Conservation (phyloP, 2,113 vertebrate species). For the Solea solea region DNA sequence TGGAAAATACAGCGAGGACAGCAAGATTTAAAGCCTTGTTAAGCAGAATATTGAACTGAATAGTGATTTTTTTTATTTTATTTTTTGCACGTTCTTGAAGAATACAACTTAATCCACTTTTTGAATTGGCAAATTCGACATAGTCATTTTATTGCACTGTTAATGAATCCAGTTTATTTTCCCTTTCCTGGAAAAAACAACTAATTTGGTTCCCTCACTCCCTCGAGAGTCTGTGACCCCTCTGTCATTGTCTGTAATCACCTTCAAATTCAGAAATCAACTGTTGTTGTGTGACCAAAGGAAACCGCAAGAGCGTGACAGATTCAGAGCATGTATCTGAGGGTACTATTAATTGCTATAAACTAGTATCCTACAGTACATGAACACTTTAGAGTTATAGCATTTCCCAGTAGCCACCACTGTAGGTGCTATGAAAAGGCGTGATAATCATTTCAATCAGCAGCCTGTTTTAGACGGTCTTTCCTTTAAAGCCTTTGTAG, state of each 20-base stretch:
- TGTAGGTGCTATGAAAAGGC: neutral
- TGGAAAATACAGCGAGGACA: conserved; percentile 16
- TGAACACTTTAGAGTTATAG: neutral
- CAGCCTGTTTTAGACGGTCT: neutral
- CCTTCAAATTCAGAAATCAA: conserved; percentile 4
- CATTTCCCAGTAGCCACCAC: neutral
- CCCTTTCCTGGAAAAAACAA: neutral
- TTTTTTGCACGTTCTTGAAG: neutral
- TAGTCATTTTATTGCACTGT: conserved; percentile 6
- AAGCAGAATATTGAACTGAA: neutral
- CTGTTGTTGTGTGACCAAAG: neutral
- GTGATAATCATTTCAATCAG: neutral
- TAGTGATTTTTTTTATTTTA: neutral
- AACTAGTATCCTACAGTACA: neutral
- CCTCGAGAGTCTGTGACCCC: neutral
- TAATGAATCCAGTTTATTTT: neutral
- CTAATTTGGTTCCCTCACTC: neutral
- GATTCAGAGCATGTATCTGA: neutral
- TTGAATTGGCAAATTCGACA: neutral
- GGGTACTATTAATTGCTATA: neutral
- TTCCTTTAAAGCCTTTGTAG: neutral
- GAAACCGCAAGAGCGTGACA: neutral
- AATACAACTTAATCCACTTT: conserved; percentile 1
- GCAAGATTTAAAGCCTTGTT: no score
- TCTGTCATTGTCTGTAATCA: no score